Base-by-base conservation (phyloP, 2,888 invertebrate species). In the Parochlus steinenii region DNA sequence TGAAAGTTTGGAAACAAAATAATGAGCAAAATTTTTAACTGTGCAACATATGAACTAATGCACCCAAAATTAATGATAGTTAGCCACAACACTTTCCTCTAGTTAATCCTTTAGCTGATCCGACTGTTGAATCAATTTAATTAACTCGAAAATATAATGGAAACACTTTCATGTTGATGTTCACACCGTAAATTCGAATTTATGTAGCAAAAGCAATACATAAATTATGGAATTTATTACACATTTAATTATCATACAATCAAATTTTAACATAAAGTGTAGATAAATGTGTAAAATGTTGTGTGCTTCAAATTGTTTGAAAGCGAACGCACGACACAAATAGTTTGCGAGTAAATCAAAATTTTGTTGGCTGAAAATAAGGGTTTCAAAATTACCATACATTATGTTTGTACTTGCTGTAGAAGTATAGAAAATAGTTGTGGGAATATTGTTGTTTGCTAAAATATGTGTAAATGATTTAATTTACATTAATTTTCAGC, bases 161-260 rank as follows among this genome's bases (percentile, higher is more conserved):
- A n/a, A n/a, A n/a, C n/a, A n/a, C n/a, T n/a, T n/a, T n/a, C n/a
- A n/a, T n/a, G n/a, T n/a, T n/a, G n/a, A n/a, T n/a, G n/a, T n/a
- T n/a, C n/a, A n/a, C n/a, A n/a, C n/a, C n/a, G n/a, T n/a, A n/a
- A n/a, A n/a, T n/a, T n/a, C n/a, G n/a, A n/a, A n/a, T n/a, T n/a
- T n/a, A n/a, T n/a, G n/a, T n/a, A n/a, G 25, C 14, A 25, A 25
- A 25, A 24, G 6, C 11, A 25, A 3, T n/a, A 23, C 11, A 23
- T 25, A 25, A 12, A 12, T 12, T 12, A 28, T 26, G 26, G 19
- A 34, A 34, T 34, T 25, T 29, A 7, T 23, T 15, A 23, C 34
- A 28, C 34, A 34, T 34, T 34, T 34, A 34, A 34, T 34, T 34
- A 34, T 34, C 34, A 22, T 28, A 34, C 28, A 27, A 34, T 34